Conservation (phyloP, 2,797 vertebrate genomes). For the Lacerta viridis region DNA sequence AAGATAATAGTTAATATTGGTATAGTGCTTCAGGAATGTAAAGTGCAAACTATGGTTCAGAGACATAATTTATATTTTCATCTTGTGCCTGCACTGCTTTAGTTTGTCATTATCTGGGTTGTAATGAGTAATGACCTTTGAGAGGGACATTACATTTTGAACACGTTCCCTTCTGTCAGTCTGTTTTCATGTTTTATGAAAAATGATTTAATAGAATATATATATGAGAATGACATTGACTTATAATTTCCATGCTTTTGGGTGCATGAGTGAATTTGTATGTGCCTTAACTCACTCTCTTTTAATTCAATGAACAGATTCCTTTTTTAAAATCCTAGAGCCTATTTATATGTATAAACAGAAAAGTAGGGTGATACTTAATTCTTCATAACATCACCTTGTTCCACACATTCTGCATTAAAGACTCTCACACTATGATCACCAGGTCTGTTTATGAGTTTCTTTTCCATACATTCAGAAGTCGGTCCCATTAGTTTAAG, state of each 20-base stretch:
- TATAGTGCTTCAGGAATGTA: slow-evolving; percentile 64
- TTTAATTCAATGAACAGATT: not conserved
- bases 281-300: not conserved
- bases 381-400: not conserved
- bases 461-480: not conserved
- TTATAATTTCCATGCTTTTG: not conserved
- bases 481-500: not conserved
- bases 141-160: slow-evolving; percentile 9
- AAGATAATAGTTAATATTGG: slow-evolving; percentile 64
- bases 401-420: not conserved
- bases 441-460: not conserved
- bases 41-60: slow-evolving; percentile 59
- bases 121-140: slow-evolving; percentile 46
- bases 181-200: slow-evolving; percentile 4
- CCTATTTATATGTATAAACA: not conserved
- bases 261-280: not conserved
- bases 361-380: not conserved
- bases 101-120: slow-evolving; percentile 53
- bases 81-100: slow-evolving; percentile 37
- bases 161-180: not conserved
- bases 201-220: not conserved
- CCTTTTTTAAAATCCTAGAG: not conserved
- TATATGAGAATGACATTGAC: not conserved
- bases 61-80: slow-evolving; percentile 65
- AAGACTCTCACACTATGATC: not conserved